Base-by-base conservation (phyloP, 2,888 invertebrate species). In the Calameuta pallipes region DNA sequence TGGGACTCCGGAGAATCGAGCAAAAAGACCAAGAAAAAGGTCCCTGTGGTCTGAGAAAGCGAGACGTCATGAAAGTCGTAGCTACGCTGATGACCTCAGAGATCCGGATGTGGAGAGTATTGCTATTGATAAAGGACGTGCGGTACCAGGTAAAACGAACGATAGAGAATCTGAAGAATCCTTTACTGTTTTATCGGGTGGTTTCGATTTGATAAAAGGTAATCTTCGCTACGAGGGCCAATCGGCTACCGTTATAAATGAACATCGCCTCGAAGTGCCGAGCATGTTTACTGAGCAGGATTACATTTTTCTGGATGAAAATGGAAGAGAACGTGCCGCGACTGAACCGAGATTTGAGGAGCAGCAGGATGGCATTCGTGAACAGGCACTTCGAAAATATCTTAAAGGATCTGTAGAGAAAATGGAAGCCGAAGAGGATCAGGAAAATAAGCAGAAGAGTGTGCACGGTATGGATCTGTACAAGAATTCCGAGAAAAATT, bases 211-310 rank as follows among this genome's bases (percentile, higher is more conserved):
- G 34, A 69, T 71, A 11, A 79, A 76, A 56, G 78, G 77, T 34
- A 12, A 77, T 77, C 74, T 78, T 70, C 69, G n/a, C 9, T 76
- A 73, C 31, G 75, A 78, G n/a, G 79, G 78, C 69, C 79, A 36
- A 76, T 69, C 78, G 41, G 80, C 74, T 2, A 75, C 75, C 4
- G n/a, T 74, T 30, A 78, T 75, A 15, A 34, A 13, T 12, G 75
- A 76, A 36, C 76, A 2, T 56, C 56, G 23, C 9, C 56, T 56
- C 9, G 37, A 30, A 70, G 15, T 34, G 78, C 82, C 11, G 56
- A 76, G n/a, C 35, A 80, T 75, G 68, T 74, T 68, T 75, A 76
- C 69, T 33, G 75, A 71, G 34, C 71, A 78, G 56, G 74, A 76
- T 34, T 69, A 75, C 31, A 73, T 77, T 69, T 73, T 74, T 4